Evolutionary conservation across 2,888 invertebrate species (phyloP).

Genomic region (Lepidocyrtinus sp.): DNA sequence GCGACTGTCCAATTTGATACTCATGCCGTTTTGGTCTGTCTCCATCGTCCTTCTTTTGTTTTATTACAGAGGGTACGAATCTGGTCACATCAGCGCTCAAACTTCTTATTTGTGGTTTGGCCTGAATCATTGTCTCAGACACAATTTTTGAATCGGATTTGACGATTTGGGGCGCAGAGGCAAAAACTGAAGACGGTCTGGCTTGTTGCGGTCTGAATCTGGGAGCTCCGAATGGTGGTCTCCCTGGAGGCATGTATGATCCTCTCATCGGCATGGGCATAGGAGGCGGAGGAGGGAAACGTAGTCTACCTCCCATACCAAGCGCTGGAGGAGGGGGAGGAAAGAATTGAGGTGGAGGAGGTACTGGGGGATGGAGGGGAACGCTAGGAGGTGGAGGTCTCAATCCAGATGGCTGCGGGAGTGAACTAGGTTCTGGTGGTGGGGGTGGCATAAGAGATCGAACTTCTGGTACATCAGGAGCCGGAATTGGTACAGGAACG

Average conservation of each 20-base stretch:
- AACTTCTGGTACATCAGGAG: conserved; percentile 71
- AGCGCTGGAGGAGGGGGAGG: conserved; percentile 57
- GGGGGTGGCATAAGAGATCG: conserved; percentile 27
- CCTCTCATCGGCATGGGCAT: conserved; percentile 74
- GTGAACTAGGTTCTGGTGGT: neutral
- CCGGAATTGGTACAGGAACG: conserved; percentile 70
- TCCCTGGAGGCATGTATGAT: conserved; percentile 36
- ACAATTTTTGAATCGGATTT: conserved; percentile 74
- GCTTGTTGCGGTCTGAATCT: conserved; percentile 43
- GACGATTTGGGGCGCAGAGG: conserved; percentile 87
- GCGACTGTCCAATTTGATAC: conserved; percentile 66
- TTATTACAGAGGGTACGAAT: conserved; percentile 93
- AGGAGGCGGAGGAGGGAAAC: conserved; percentile 74
- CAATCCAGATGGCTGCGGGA: neutral
- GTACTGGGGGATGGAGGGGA: conserved; percentile 44
- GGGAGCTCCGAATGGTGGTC: conserved; percentile 56
- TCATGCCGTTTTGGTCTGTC: conserved; percentile 74
- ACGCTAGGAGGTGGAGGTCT: conserved; percentile 27
- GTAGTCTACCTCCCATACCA: conserved; percentile 44
- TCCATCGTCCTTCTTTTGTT: conserved; percentile 90
- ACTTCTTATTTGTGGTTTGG: conserved; percentile 96
- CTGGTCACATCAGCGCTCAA: conserved; percentile 94
- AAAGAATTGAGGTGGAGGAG: conserved; percentile 56
- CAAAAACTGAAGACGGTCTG: conserved; percentile 80
- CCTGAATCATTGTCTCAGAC: conserved; percentile 72